These are phyloP conservation scores for Thunnus maccoyii DNA, from an alignment of 2,113 vertebrate genomes.

Conservation along the genomic window DNA sequence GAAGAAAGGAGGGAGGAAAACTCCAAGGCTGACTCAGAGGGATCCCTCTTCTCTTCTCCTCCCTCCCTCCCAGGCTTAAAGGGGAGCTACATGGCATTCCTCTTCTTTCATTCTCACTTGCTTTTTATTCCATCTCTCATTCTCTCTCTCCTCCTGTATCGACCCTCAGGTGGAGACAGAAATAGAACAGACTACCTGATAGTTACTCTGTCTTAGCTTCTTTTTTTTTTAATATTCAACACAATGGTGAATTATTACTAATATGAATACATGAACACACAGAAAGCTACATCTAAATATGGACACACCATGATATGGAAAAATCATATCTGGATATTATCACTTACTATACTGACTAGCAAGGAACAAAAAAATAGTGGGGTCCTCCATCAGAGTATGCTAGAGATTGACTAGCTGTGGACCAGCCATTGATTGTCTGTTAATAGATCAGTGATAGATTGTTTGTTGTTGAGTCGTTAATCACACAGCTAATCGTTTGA, in stretches of 20 bases:
- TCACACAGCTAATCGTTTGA: slow-evolving; percentile 47
- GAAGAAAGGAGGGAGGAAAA: slow-evolving; percentile 58
- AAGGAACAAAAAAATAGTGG: neutral
- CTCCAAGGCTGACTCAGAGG: slow-evolving; percentile 76
- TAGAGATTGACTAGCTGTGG: slow-evolving; percentile 34
- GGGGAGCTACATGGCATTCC: slow-evolving; percentile 47
- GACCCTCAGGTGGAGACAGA: slow-evolving; percentile 60
- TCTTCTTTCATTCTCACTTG: slow-evolving; percentile 57
- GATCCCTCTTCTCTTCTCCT: slow-evolving; percentile 70
- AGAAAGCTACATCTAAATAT: neutral
- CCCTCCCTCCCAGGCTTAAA: slow-evolving; percentile 38
- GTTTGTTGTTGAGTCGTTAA: slow-evolving; percentile 54
- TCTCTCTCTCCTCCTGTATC: slow-evolving; percentile 41
- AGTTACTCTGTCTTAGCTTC: slow-evolving; percentile 10
- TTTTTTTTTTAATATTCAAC: slow-evolving; percentile 1
- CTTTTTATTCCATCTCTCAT: slow-evolving; percentile 51
- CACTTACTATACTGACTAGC: neutral
- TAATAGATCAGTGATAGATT: slow-evolving; percentile 58
- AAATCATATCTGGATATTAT: slow-evolving; percentile 13
- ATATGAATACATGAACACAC: neutral
- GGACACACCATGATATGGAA: neutral
- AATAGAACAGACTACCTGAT: slow-evolving; percentile 59
- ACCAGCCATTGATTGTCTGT: slow-evolving; percentile 41
- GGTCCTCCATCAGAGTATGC: neutral
- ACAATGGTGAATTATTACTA: neutral